phyloP scores from a whole-genome alignment of 2,113 vertebrate species.

The Bos javanicus region DNA sequence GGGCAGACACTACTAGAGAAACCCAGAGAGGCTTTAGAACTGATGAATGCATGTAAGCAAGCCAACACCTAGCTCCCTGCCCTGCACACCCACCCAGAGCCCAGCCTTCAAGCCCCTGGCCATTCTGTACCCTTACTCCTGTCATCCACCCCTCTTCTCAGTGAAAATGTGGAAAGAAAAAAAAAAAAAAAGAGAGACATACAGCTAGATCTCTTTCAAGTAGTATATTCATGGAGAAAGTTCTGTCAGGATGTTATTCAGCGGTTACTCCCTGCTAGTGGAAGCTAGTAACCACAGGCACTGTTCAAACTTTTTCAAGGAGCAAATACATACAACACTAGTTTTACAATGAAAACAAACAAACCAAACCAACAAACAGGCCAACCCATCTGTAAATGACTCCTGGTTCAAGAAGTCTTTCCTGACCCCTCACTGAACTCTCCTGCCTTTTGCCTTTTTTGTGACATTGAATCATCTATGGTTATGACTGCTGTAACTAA shows the following conservation, averaged over 20 bases:
- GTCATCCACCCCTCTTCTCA: neutral
- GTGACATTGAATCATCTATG: slow-evolving; percentile 17
- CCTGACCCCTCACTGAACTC: neutral
- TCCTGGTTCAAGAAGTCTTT: neutral
- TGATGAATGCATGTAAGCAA: neutral
- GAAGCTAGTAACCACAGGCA: neutral
- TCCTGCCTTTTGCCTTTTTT: neutral
- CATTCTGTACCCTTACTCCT: neutral
- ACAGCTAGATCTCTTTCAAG: neutral
- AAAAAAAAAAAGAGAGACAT: neutral
- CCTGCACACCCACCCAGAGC: neutral
- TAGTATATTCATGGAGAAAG: neutral
- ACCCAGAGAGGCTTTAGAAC: neutral
- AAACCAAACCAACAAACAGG: neutral
- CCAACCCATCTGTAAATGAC: neutral
- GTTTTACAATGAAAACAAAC: neutral
- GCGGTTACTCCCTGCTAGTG: neutral
- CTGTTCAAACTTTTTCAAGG: neutral
- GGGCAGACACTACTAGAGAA: neutral
- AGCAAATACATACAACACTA: neutral
- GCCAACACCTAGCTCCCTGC: neutral
- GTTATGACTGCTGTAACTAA: neutral
- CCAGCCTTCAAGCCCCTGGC: neutral
- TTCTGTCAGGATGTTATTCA: neutral
- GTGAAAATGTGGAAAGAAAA: neutral